Base-by-base conservation (phyloP, 2,888 invertebrate genomes). In the Dastarcus helophoroides region DNA sequence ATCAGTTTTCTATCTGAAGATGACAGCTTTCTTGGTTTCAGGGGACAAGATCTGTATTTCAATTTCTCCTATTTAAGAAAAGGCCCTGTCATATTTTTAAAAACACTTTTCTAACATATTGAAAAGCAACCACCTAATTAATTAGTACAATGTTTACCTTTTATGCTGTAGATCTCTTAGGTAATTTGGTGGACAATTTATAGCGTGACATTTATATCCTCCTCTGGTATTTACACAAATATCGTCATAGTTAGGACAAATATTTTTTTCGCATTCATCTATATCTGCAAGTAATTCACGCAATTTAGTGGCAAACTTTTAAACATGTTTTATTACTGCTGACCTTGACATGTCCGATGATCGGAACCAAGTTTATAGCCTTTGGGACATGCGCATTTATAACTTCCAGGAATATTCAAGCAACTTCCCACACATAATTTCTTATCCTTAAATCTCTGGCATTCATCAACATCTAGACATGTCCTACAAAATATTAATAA, bases 181-280 rank as follows among this genome's bases (percentile, higher is more conserved):
- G 59, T 94, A 97, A 26, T 89, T 86, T 0, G 68, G 53, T 0
- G 94, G 94, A 56, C 97, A 97, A 25, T 71, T 66, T 39, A 95
- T 82, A 10, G 68, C 68, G 46, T 88, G 85, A 54, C 95, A 97
- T 49, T 86, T 80, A 63, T 75, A 86, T 33, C 82, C 71, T 1
- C 97, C 97, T 35, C 88, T 68, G 1, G 81, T 86, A 60, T 97
- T 97, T 44, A 91, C 78, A 53, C 97, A 97, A 27, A 85, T 73
- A 43, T 81, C 74, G 38, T 82, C 76, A 0, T 69, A 56, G n/a
- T 66, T 66, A 1, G 62, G 60, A 33, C 76, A 73, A 3, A 65
- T 62, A 25, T 54, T 61, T 4, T 63, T 58, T 31, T 62, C 58
- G 49, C 84, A 84, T 59, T 84, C 84, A 50, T 84, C 77, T 37